phyloP scores from a whole-genome alignment of 2,888 invertebrate species.

The Noctuana brunneofusca region DNA sequence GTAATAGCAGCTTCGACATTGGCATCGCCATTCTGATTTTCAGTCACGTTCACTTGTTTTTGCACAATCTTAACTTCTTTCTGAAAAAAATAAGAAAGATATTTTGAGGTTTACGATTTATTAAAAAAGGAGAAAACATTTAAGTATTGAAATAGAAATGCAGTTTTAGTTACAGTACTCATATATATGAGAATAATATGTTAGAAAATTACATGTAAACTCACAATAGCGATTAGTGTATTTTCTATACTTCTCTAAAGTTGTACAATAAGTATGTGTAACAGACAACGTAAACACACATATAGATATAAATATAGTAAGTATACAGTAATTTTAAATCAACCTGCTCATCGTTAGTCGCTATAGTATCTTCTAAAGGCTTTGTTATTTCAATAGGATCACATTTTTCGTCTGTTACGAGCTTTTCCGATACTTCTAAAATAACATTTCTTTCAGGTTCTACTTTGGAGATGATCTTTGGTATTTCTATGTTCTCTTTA shows the following conservation, averaged over 20 bases:
- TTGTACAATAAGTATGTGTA: slow-evolving; percentile 68
- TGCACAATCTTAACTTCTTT: slow-evolving; percentile 66
- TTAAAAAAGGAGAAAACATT: slow-evolving; percentile 26
- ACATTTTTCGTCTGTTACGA: slow-evolving; percentile 34
- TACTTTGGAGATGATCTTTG: neutral
- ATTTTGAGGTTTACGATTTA: neutral
- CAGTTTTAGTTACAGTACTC: slow-evolving; percentile 35
- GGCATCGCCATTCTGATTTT: slow-evolving; percentile 64
- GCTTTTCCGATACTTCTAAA: slow-evolving; percentile 30
- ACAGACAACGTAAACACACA: slow-evolving; percentile 67
- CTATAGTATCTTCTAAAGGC: slow-evolving; percentile 49
- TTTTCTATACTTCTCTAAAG: slow-evolving; percentile 58
- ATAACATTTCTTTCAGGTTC: slow-evolving; percentile 15
- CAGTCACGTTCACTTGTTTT: slow-evolving; percentile 63
- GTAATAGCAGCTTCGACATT: slow-evolving; percentile 63
- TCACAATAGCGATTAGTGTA: slow-evolving; percentile 54
- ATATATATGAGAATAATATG: slow-evolving; percentile 39
- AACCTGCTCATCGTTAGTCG: slow-evolving; percentile 65
- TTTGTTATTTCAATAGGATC: slow-evolving; percentile 34
- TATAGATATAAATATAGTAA: slow-evolving; percentile 69
- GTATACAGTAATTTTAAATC: slow-evolving; percentile 72
- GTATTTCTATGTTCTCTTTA: slow-evolving; percentile 17
- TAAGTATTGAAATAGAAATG: slow-evolving; percentile 31
- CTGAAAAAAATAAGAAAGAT: slow-evolving; percentile 55
- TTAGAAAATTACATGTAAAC: slow-evolving; percentile 44